Conservation (phyloP, 30 jellyfish, hydroid and myxozoan genomes). For the Aurelia coerulea region DNA sequence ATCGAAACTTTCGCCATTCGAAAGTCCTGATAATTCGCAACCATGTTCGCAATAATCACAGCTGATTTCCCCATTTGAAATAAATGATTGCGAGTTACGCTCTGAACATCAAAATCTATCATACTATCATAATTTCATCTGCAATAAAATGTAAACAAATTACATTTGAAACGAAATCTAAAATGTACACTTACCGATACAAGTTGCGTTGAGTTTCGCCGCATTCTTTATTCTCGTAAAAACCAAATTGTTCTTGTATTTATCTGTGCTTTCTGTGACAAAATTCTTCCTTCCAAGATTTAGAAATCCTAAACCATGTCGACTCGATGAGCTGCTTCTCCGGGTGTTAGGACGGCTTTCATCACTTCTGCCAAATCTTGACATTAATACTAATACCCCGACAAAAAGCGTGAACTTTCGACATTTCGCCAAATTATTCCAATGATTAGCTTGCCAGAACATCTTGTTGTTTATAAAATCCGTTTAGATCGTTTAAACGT, state of each 20-base stretch:
- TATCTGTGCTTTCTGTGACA: constrained; percentile 40
- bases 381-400: neutral
- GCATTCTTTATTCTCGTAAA: constrained; percentile 44
- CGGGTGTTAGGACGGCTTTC: neutral
- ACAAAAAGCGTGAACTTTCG: neutral
- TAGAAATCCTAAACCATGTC: constrained; percentile 66
- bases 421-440: neutral
- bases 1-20: too few species aligned
- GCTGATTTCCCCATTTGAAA: too few species aligned
- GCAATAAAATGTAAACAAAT: neutral
- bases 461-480: neutral
- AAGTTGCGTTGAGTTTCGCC: constrained; percentile 80
- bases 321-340: neutral
- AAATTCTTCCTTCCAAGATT: constrained; percentile 49
- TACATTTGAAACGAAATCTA: too few species aligned
- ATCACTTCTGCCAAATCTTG: constrained; percentile 15
- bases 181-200: constrained; percentile 75
- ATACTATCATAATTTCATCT: neutral
- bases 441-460: neutral
- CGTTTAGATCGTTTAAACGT: too few species aligned
- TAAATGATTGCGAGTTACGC: too few species aligned
- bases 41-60: too few species aligned
- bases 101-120: neutral
- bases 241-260: constrained; percentile 60
- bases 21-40: too few species aligned